A percentile compares a stretch with the other conserved stretches of the same genome.
phyloP scores from a whole-genome alignment of 2,888 invertebrate species.

The Melikaiella ostensackeni region DNA sequence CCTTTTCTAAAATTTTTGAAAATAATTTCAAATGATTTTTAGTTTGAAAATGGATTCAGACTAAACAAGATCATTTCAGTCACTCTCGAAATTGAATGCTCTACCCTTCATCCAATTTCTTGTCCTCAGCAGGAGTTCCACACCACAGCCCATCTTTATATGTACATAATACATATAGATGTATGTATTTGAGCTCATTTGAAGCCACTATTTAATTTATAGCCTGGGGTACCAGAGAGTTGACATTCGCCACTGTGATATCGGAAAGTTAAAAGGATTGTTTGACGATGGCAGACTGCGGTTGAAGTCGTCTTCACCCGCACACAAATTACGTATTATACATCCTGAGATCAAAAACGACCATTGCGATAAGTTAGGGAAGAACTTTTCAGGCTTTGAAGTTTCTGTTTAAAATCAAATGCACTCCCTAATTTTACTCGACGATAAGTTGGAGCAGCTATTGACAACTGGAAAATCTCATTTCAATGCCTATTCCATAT shows the following conservation, averaged over 20 bases:
- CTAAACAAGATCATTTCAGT: background rate
- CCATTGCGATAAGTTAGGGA: background rate
- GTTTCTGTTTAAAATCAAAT: conserved; percentile 4
- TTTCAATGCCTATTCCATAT: background rate
- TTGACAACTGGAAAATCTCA: background rate
- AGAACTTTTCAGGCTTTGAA: background rate
- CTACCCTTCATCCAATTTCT: conserved; percentile 1
- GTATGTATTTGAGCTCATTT: background rate
- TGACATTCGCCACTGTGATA: conserved; percentile 3
- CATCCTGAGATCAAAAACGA: background rate
- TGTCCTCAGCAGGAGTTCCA: background rate
- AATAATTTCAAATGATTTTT: background rate
- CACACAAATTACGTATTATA: background rate
- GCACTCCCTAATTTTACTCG: background rate
- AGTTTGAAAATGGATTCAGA: background rate
- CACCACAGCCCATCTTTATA: background rate
- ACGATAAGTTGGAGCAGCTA: background rate
- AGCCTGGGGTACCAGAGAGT: background rate
- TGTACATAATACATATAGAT: background rate
- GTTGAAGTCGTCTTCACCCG: background rate
- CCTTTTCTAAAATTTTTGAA: too few species aligned
- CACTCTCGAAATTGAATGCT: conserved; percentile 15
- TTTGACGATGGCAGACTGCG: background rate
- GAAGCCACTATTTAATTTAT: conserved; percentile 15
- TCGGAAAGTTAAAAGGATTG: background rate